Percentiles rank a stretch among this genome's conserved stretches.
Evolutionary conservation across 2,888 invertebrate species (phyloP).

Genomic region (Perizoma affinitatum): DNA sequence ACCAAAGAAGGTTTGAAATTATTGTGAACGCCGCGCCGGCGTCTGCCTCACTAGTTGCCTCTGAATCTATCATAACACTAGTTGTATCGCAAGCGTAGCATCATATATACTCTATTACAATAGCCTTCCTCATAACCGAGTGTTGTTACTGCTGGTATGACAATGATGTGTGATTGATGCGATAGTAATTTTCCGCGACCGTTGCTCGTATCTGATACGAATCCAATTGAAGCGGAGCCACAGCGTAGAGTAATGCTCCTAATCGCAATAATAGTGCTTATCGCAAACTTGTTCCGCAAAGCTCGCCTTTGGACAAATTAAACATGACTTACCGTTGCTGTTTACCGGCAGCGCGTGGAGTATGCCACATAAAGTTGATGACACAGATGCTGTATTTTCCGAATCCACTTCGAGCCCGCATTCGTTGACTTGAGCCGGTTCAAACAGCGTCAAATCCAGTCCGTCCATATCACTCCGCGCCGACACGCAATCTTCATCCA

Average conservation of each 20-base stretch:
- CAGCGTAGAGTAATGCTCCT: conserved; percentile 55
- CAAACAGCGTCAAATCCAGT: conserved; percentile 86
- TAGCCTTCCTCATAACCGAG: conserved; percentile 44
- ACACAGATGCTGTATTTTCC: conserved; percentile 49
- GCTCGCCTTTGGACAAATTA: conserved; percentile 54
- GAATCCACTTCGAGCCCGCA: conserved; percentile 48
- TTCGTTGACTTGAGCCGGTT: conserved; percentile 79
- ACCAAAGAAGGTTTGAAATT: too few relatives aligned
- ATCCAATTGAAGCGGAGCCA: conserved; percentile 54
- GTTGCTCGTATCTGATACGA: conserved; percentile 81
- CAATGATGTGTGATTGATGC: conserved; percentile 77
- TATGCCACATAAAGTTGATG: conserved; percentile 70
- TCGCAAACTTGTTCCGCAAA: conserved; percentile 58
- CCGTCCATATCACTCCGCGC: conserved; percentile 86
- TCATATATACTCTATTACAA: conserved; percentile 41
- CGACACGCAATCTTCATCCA: conserved; percentile 73
- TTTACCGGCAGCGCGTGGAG: conserved; percentile 66
- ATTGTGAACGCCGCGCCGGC: too few relatives aligned
- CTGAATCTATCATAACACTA: too few relatives aligned
- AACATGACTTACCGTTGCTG: conserved; percentile 66
- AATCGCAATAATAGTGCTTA: conserved; percentile 69
- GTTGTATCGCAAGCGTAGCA: not conserved
- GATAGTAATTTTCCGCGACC: conserved; percentile 75
- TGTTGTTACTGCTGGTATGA: conserved; percentile 65
- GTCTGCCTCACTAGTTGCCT: too few relatives aligned